Conservation (phyloP, 2,888 invertebrate genomes). For the Watsonalla binaria region DNA sequence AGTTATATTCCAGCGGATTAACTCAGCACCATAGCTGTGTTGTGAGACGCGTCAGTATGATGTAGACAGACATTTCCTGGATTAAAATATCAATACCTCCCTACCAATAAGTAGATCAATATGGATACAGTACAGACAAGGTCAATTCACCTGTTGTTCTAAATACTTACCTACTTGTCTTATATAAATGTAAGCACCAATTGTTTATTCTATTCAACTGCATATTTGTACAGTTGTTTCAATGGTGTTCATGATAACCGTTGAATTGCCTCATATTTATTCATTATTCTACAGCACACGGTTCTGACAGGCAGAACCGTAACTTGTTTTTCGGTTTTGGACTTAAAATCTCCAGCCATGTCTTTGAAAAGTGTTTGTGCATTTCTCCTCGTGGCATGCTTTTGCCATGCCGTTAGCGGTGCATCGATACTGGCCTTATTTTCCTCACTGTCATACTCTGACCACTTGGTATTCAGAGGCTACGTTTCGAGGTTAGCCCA, state of each 20-base stretch:
- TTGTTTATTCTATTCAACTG: slow-evolving; percentile 4
- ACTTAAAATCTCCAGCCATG: slow-evolving; percentile 26
- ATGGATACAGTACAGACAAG: too few species aligned
- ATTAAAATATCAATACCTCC: too few species aligned
- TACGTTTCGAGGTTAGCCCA: slow-evolving; percentile 54
- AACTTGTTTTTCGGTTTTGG: slow-evolving; percentile 13
- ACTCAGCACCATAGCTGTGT: too few species aligned
- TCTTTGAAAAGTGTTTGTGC: slow-evolving; percentile 21
- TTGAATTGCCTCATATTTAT: slow-evolving; percentile 11
- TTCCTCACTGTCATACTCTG: slow-evolving; percentile 62
- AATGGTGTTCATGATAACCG: slow-evolving; percentile 10
- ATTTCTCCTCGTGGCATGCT: slow-evolving; percentile 28
- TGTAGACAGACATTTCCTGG: too few species aligned
- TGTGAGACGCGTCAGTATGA: too few species aligned
- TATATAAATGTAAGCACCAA: too few species aligned
- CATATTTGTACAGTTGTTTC: slow-evolving; percentile 43
- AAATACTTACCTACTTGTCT: too few species aligned
- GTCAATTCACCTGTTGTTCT: slow-evolving; percentile 2
- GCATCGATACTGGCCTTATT: slow-evolving; percentile 61
- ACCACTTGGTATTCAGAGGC: slow-evolving; percentile 60
- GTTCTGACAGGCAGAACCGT: slow-evolving; percentile 13
- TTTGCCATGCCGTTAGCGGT: slow-evolving; percentile 31
- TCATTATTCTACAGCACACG: slow-evolving; percentile 11
- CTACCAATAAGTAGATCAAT: too few species aligned
- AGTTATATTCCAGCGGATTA: too few species aligned